phyloP scores from a whole-genome alignment of 2,888 invertebrate genomes.

The Archaeoteleia sp. region DNA sequence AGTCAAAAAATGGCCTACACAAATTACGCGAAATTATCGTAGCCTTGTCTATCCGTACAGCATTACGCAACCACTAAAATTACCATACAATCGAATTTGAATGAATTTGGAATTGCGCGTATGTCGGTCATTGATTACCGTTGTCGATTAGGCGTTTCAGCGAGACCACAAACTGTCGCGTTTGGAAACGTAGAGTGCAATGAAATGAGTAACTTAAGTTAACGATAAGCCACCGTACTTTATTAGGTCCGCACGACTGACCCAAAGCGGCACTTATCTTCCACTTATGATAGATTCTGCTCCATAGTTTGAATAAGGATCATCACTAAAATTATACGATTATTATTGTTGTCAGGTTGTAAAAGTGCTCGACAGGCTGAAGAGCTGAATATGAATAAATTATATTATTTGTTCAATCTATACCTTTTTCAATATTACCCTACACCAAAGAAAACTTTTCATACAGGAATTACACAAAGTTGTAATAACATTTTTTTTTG shows the following conservation, averaged over 20 bases:
- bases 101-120: slow-evolving; percentile 20
- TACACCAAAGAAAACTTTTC: too few relatives aligned
- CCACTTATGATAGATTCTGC: slow-evolving; percentile 59
- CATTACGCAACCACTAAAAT: slow-evolving; percentile 29
- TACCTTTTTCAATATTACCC: too few relatives aligned
- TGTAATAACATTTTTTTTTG: too few relatives aligned
- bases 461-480: too few relatives aligned
- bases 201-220: slow-evolving; percentile 39
- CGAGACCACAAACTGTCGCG: slow-evolving; percentile 12
- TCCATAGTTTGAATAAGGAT: slow-evolving; percentile 53
- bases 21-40: slow-evolving; percentile 45
- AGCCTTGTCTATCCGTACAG: slow-evolving; percentile 38
- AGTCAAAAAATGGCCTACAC: slow-evolving; percentile 57
- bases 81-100: slow-evolving; percentile 33
- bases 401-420: slow-evolving; percentile 71
- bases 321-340: slow-evolving; percentile 62
- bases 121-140: slow-evolving; percentile 17
- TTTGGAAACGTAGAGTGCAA: slow-evolving; percentile 16
- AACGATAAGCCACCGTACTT: slow-evolving; percentile 56
- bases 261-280: slow-evolving; percentile 71
- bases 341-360: slow-evolving; percentile 70
- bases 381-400: slow-evolving; percentile 69
- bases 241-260: slow-evolving; percentile 74
- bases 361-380: slow-evolving; percentile 62
- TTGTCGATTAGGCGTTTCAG: slow-evolving; percentile 21